phyloP scores from a whole-genome alignment of 2,113 vertebrate genomes.

The Chamaetylas fuelleborni region DNA sequence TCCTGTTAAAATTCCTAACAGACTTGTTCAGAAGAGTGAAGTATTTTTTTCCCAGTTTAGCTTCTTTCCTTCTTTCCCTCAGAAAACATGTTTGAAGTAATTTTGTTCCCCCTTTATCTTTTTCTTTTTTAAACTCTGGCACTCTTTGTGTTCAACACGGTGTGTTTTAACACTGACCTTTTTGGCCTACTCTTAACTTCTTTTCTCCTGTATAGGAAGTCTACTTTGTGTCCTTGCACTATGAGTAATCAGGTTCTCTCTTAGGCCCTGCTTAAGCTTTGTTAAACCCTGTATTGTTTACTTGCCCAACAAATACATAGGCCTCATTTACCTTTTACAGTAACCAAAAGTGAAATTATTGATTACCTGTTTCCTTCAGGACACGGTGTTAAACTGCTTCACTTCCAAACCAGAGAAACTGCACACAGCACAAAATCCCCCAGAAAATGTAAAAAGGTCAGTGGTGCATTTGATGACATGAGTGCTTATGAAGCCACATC shows the following conservation, averaged over 20 bases:
- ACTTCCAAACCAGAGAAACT: slow-evolving; percentile 59
- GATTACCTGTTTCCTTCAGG: slow-evolving; percentile 65
- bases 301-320: neutral
- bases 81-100: neutral
- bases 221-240: neutral
- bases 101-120: neutral
- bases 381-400: slow-evolving; percentile 34
- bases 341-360: slow-evolving; percentile 72
- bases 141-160: neutral
- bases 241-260: neutral
- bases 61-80: neutral
- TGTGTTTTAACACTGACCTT: neutral
- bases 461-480: slow-evolving; percentile 65
- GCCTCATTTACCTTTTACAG: slow-evolving; percentile 57
- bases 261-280: neutral
- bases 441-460: slow-evolving; percentile 71
- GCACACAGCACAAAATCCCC: slow-evolving; percentile 55
- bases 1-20: neutral
- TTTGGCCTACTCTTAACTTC: neutral
- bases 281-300: neutral
- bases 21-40: neutral
- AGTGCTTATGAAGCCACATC: slow-evolving; percentile 63
- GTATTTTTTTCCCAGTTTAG: neutral
- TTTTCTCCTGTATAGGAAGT: neutral
- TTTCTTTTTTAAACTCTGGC: neutral